Percentiles rank a stretch among this genome's conserved stretches.
These are phyloP conservation scores for Engraulis encrasicolus DNA, from an alignment of 2,113 vertebrate genomes.

Conservation along the genomic window DNA sequence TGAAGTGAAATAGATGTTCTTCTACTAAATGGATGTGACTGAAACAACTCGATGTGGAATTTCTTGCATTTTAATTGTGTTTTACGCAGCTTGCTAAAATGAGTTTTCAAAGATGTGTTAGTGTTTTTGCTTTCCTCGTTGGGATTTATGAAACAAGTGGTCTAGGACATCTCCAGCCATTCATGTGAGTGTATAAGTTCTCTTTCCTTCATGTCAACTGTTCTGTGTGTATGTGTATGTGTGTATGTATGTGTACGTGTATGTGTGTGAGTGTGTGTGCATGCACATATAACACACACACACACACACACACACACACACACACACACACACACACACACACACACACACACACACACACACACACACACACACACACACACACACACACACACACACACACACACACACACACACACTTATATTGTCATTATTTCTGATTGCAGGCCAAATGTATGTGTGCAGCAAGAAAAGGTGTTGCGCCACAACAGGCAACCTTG, in stretches of 20 bases:
- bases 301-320: too few relatives aligned
- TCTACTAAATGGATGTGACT: neutral
- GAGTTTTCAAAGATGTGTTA: constrained; percentile 9
- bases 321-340: neutral
- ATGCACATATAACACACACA: too few relatives aligned
- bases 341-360: too few relatives aligned
- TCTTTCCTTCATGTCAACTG: neutral
- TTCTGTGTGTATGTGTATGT: neutral
- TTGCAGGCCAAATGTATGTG: constrained; percentile 87
- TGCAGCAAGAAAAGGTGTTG: constrained; percentile 74
- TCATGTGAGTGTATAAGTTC: constrained; percentile 29
- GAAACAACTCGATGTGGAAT: neutral
- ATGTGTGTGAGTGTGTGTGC: too few relatives aligned
- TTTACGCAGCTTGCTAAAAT: constrained; percentile 13
- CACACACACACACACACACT: too few relatives aligned
- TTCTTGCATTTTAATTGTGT: neutral
- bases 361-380: too few relatives aligned
- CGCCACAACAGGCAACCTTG: constrained; percentile 83
- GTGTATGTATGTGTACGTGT: neutral
- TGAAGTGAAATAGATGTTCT: neutral
- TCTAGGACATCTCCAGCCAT: constrained; percentile 28
- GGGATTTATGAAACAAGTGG: neutral
- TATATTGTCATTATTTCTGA: neutral
- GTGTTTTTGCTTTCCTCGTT: constrained; percentile 10
- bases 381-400: too few relatives aligned